These are phyloP conservation scores for Ceuthmochares aereus DNA, from an alignment of 2,113 vertebrate genomes.

Conservation along the genomic window DNA sequence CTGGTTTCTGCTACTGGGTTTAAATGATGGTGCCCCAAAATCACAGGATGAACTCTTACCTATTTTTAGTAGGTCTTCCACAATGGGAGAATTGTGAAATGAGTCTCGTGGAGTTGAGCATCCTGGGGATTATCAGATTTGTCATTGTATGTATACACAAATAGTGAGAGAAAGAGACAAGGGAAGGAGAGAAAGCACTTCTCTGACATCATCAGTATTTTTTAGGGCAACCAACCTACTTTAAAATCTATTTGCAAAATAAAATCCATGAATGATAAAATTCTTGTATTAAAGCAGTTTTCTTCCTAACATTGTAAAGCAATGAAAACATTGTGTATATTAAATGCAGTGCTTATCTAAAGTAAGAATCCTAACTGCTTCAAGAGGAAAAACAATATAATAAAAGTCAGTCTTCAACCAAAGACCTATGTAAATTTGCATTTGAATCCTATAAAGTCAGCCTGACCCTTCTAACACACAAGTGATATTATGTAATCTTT, in stretches of 20 bases:
- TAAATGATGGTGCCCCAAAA: neutral
- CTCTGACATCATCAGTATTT: slow-evolving; percentile 56
- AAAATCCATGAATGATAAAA: neutral
- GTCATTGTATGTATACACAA: neutral
- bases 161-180: neutral
- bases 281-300: neutral
- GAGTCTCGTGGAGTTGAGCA: slow-evolving; percentile 41
- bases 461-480: neutral
- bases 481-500: neutral
- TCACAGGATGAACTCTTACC: neutral
- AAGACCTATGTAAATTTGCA: neutral
- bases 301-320: slow-evolving; percentile 31
- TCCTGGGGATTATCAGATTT: slow-evolving; percentile 45
- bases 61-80: slow-evolving; percentile 11
- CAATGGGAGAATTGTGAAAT: slow-evolving; percentile 49
- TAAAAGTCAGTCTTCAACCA: neutral
- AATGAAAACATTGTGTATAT: slow-evolving; percentile 14
- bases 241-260: slow-evolving; percentile 49
- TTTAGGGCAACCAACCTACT: slow-evolving; percentile 29
- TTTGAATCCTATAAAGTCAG: neutral
- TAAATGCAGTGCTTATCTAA: slow-evolving; percentile 3
- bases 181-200: neutral
- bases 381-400: neutral
- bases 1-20: neutral
- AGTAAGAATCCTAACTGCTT: neutral